Base-by-base conservation (phyloP, 1,140 invertebrate species). In the Drepana arcuata region DNA sequence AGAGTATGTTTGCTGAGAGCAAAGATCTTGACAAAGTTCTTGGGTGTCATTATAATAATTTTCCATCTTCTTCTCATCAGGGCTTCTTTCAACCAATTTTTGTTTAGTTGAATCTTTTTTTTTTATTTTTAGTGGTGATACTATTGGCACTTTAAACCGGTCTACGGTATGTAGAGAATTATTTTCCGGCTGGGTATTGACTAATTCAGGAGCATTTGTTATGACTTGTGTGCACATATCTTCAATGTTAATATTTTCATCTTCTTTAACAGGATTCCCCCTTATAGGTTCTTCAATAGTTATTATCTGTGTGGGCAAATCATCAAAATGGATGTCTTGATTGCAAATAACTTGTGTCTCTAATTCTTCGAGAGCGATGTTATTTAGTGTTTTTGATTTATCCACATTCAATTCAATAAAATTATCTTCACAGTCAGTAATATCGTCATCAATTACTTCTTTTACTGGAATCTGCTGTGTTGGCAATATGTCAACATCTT, bases 21-120 rank as follows among this genome's bases (percentile, higher is more conserved):
- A 74, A 15, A 82, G 50, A 47, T 79, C 78, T 15, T 71, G 27
- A n/a, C 58, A 48, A 39, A 82, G 41, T 10, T 82, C 65, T 43
- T 82, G 78, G 1, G 78, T 82, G 1, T 54, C 51, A n/a, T 46
- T 34, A 48, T 82, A 82, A 56, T 72, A 78, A 11, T 72, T 51
- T 11, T 37, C 26, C 7, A n/a, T 21, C 40, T 49, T 38, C n/a
- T n/a, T n/a, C n/a, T n/a, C n/a, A n/a, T n/a, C n/a, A 10, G 13
- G 27, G 14, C 23, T 16, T 27, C 14, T 47, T 42, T 48, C n/a
- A 13, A 12, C 24, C 38, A 34, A 38, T 26, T 10, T 25, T 37
- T 18, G 32, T 39, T 30, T 7, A 24, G 13, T 10, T 32, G 34
- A 40, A 6, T 54, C 31, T 45, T 60, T 56, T 40, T 34, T 29